These are phyloP conservation scores for Epirrita christyi DNA, from an alignment of 2,888 invertebrate genomes.

Conservation along the genomic window DNA sequence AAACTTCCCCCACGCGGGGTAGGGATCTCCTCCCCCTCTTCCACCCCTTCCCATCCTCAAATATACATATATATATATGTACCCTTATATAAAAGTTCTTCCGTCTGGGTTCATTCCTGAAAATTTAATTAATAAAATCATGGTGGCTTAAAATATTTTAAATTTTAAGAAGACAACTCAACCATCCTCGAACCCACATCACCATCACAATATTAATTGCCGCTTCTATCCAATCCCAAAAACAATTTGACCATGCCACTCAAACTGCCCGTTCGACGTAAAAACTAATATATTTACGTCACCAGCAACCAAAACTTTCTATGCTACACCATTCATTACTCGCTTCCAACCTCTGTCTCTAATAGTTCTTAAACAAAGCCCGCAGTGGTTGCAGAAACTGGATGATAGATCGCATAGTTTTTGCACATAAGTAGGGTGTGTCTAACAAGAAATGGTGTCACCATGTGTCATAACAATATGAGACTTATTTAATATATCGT, in stretches of 20 bases:
- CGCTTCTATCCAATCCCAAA: slow-evolving; percentile 24
- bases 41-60: no score
- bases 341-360: background rate
- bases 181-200: slow-evolving; percentile 16
- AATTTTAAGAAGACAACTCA: slow-evolving; percentile 6
- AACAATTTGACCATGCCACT: slow-evolving; percentile 35
- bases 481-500: slow-evolving; percentile 16
- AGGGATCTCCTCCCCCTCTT: no score
- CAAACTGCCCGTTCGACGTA: slow-evolving; percentile 24
- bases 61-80: no score
- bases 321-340: slow-evolving; percentile 15
- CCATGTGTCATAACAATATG: slow-evolving; percentile 32
- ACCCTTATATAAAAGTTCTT: no score
- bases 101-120: no score
- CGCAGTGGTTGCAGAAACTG: slow-evolving; percentile 12
- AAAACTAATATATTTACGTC: slow-evolving; percentile 31
- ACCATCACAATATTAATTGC: slow-evolving; percentile 33
- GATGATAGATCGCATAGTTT: slow-evolving; percentile 11
- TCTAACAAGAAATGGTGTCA: slow-evolving; percentile 25
- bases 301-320: slow-evolving; percentile 8
- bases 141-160: background rate
- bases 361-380: slow-evolving; percentile 10
- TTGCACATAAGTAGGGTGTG: slow-evolving; percentile 17
- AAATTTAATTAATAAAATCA: no score
- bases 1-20: no score